Base-by-base conservation (phyloP, 2,797 vertebrate species). In the Vultur gryphus region DNA sequence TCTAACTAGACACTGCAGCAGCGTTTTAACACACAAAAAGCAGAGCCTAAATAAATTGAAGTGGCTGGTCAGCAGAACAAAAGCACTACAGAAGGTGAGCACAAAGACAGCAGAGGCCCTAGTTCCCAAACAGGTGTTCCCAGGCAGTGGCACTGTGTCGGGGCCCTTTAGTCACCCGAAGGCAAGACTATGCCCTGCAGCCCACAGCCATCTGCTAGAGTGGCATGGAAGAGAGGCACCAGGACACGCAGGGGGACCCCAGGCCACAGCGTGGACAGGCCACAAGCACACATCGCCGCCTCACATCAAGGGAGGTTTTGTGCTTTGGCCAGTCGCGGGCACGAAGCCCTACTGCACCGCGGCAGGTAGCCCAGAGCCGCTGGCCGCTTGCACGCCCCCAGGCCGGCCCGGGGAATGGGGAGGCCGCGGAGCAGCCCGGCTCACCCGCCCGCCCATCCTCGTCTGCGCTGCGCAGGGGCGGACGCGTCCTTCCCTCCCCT, bases 301-400 rank as follows among this genome's bases (percentile, higher is more conserved):
- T 25, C 5, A 2, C 73, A 52, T 11, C 2, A 4, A 16, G 10
- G 16, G 18, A 65, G 43, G 39, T 4, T 59, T 1, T 1, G 20
- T 2, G 8, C 69, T 55, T 19, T 6, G 57, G 46, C 9, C 5
- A 58, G 49, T 6, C 6, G 28, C 0, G 25, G 35, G 31, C 37
- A n/a, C 10, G 5, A 29, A 67, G 39, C n/a, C 37, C 49, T 11
- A n/a, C 31, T 25, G 62, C 76, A 14, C 3, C 6, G 8, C 29
- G 33, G 6, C 83, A 67, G 25, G 49, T 3, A 72, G 17, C 67
- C 28, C 54, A 7, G 65, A 66, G 39, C 43, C 17, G 9, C 51
- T 0, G 31, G 39, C 43, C 17, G 8, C 51, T 0, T 28, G 39
- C 25, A 11, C 7, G 10, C 25, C n/a, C 8, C n/a, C 67, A 59